Percentiles rank a stretch among this genome's conserved stretches.
These are phyloP conservation scores for Suillia variegata DNA, from an alignment of 2,888 invertebrate genomes.

Conservation along the genomic window DNA sequence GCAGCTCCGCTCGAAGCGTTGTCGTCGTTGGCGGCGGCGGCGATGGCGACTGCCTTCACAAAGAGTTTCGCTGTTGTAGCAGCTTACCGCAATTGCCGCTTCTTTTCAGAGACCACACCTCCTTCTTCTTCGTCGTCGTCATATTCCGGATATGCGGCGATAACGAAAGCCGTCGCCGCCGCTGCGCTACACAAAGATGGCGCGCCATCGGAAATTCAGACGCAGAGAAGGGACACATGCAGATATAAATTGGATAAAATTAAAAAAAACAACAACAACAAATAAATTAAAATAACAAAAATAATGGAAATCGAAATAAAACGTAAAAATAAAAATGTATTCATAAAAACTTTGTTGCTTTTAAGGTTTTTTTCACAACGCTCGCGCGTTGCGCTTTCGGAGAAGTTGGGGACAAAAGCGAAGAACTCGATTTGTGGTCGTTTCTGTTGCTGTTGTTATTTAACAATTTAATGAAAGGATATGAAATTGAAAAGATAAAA, in stretches of 20 bases:
- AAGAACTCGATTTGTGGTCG: background rate
- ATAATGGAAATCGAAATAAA: background rate
- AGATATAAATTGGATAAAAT: background rate
- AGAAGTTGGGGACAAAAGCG: background rate
- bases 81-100: background rate
- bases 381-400: background rate
- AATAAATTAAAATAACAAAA: background rate
- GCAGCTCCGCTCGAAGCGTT: background rate
- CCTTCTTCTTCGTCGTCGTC: too few relatives aligned
- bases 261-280: too few relatives aligned
- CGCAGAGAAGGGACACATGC: background rate
- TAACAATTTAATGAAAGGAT: background rate
- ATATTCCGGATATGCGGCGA: background rate
- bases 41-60: background rate
- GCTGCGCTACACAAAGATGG: conserved; percentile 1
- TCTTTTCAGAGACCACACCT: background rate
- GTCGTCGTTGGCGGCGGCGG: background rate
- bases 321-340: background rate
- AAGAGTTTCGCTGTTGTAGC: background rate
- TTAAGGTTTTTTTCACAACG: background rate
- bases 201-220: background rate
- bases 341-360: background rate
- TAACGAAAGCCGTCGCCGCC: background rate
- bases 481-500: background rate
- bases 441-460: conserved; percentile 11